Percentiles rank a stretch among this genome's conserved stretches.
These are phyloP conservation scores for Ennomos erosarius DNA, from an alignment of 2,888 invertebrate genomes.

Conservation along the genomic window DNA sequence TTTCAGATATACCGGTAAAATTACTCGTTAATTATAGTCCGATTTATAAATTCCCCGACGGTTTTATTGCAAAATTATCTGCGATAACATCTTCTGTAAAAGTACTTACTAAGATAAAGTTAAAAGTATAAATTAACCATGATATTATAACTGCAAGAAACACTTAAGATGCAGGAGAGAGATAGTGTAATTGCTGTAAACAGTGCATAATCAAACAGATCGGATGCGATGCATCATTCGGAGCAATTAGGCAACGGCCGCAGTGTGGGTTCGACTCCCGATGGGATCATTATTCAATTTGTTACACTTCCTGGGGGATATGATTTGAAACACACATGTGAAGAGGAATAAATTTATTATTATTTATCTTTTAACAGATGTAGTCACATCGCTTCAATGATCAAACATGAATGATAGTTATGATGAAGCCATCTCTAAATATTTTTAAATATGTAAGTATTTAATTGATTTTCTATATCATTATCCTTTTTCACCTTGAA, in stretches of 20 bases:
- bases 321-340: not conserved
- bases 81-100: not conserved
- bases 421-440: too few relatives aligned
- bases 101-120: not conserved
- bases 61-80: slow-evolving; percentile 1
- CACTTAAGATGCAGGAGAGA: slow-evolving; percentile 5
- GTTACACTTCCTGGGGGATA: slow-evolving; percentile 32
- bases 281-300: slow-evolving; percentile 53
- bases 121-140: not conserved
- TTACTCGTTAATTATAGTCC: too few relatives aligned
- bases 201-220: slow-evolving; percentile 18
- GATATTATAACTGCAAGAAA: not conserved
- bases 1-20: too few relatives aligned
- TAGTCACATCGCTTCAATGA: too few relatives aligned
- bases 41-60: not conserved
- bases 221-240: slow-evolving; percentile 30
- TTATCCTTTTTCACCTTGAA: not conserved
- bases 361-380: too few relatives aligned
- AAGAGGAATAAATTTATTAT: too few relatives aligned
- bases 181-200: slow-evolving; percentile 19
- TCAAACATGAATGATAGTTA: too few relatives aligned
- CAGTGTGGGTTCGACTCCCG: slow-evolving; percentile 36
- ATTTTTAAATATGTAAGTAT: too few relatives aligned
- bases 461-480: too few relatives aligned
- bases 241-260: slow-evolving; percentile 28